A percentile compares a stretch with the other conserved stretches of the same genome.
Evolutionary conservation across 2,113 vertebrate species (phyloP).

Genomic region (Capreolus pygargus): DNA sequence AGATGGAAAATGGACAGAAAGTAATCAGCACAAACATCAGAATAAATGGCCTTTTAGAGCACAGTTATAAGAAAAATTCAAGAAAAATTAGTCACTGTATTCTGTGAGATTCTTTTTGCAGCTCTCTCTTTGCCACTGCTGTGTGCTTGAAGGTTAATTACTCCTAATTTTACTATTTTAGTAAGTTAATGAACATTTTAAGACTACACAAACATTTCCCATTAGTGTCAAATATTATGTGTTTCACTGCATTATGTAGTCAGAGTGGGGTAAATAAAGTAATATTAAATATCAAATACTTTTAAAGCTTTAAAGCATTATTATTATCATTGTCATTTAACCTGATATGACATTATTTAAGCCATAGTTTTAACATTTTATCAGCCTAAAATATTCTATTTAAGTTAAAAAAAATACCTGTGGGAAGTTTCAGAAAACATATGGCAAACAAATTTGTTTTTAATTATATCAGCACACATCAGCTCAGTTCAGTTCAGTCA

Average conservation of each 20-base stretch:
- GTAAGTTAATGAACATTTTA: neutral
- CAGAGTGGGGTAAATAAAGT: neutral
- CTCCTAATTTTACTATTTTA: neutral
- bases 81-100: neutral
- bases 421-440: neutral
- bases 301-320: neutral
- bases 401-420: neutral
- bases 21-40: neutral
- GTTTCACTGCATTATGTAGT: neutral
- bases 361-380: neutral
- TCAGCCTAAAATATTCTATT: neutral
- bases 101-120: neutral
- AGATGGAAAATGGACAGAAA: neutral
- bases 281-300: neutral
- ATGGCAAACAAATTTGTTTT: neutral
- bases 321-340: neutral
- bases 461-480: neutral
- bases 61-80: neutral
- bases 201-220: neutral
- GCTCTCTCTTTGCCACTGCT: neutral
- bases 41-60: constrained; percentile 4
- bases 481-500: neutral
- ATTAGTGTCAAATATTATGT: neutral
- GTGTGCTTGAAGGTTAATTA: neutral
- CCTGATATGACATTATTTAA: neutral